Evolutionary conservation across 2,113 vertebrate genomes (phyloP), one percentile per base, ranked within the genome.

Genomic region (Dromaius novaehollandiae): DNA sequence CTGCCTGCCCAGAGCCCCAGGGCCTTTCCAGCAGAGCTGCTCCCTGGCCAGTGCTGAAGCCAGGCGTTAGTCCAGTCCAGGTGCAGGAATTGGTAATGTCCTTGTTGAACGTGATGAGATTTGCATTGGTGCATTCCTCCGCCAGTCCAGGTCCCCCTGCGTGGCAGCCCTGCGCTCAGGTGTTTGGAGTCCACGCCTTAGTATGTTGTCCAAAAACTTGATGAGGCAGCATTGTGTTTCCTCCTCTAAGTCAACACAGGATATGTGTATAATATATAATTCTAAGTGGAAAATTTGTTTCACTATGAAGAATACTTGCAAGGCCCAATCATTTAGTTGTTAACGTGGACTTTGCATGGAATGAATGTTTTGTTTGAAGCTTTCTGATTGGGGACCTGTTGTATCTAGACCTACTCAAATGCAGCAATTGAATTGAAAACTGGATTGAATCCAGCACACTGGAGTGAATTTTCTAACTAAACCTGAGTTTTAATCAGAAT

Each of bases 231-330:
- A 13, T 7, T 51, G 4, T 21, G 7, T 73, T 58, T 87, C 46
- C 6, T 78, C 20, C 4, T 25, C 56, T n/a, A 9, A 3, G 25
- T 61, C 74, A 53, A 7, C 13, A 21, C 25, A 6, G 18, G 32
- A 5, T 46, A 1, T 21, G 6, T 0, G 1, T 44, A 4, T 44
- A 42, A 11, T 25, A 11, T 28, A 6, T 24, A 50, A 32, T 20
- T 64, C 53, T 18, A 81, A 21, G 4, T 16, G 3, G 7, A 50
- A 56, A 71, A 11, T 63, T 53, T 74, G 66, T 77, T 83, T 70
- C 30, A 5, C 12, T 74, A n/a, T 22, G 36, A 74, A 53, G 51
- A 64, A 12, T 46, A 13, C 42, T 44, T 68, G 42, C 50, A 55
- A 55, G 30, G 13, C 55, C 44, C 21, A 24, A 22, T 24, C 48